Conservation (phyloP, 2,888 invertebrate species). For the Hoplodrina blanda region DNA sequence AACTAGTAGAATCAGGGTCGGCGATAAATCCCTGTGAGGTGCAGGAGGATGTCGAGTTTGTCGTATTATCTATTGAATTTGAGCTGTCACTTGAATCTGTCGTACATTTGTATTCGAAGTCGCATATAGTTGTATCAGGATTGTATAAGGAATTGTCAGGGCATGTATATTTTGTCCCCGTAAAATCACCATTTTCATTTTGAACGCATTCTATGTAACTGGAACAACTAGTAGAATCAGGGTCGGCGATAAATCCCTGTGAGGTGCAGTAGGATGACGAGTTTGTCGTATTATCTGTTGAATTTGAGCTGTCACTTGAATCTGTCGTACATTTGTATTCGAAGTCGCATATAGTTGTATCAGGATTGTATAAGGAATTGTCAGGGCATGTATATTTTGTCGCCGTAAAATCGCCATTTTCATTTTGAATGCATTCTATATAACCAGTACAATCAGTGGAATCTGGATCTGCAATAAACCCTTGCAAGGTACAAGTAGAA, state of each 20-base stretch:
- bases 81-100: constrained; percentile 1
- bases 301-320: constrained; percentile 9
- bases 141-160: constrained; percentile 40
- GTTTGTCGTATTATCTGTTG: constrained; percentile 17
- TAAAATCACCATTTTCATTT: constrained; percentile 31
- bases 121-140: constrained; percentile 55
- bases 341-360: constrained; percentile 56
- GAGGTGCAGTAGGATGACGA: constrained; percentile 25
- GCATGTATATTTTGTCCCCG: constrained; percentile 30
- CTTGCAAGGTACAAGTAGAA: constrained; percentile 24
- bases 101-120: constrained; percentile 47
- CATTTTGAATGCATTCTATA: constrained; percentile 42
- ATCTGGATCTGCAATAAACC: constrained; percentile 28
- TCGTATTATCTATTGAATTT: constrained; percentile 7
- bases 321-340: constrained; percentile 42
- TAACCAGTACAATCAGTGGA: constrained; percentile 32
- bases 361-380: constrained; percentile 38
- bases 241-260: constrained; percentile 37
- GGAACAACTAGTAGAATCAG: constrained; percentile 30
- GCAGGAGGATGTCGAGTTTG: constrained; percentile 30
- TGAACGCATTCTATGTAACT: constrained; percentile 43
- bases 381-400: constrained; percentile 38
- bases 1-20: constrained; percentile 39
- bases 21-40: constrained; percentile 36
- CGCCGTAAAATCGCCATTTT: constrained; percentile 24